Base-by-base conservation (phyloP, 2,888 invertebrate genomes). In the Noctua pronuba region DNA sequence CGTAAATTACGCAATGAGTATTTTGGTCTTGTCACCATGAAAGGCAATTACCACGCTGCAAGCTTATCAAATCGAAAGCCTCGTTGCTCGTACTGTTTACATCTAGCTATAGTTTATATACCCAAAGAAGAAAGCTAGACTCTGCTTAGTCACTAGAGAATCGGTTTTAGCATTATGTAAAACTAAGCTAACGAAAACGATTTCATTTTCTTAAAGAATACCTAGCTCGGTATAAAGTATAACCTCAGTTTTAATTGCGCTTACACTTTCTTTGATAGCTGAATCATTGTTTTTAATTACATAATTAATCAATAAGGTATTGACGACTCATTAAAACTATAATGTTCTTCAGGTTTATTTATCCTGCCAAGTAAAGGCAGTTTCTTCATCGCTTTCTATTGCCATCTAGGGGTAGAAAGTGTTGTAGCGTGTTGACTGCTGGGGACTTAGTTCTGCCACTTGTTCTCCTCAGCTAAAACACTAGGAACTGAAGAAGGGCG, bases 71-170 rank as follows among this genome's bases (percentile, higher is more conserved):
- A 75, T n/a, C 16, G 75, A 75, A 75, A 75, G 64, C 21, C 10
- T 46, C 41, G 24, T 16, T 41, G 4, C n/a, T 65, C 5, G n/a
- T 1, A 65, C 41, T 10, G 21, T 70, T 68, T 8, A 69, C 0
- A 21, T 69, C n/a, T 49, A 49, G 46, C 24, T 77, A 60, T 24
- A 58, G n/a, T 41, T n/a, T 58, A 28, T 62, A 38, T 13, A 75
- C 3, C 35, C 18, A 62, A 16, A 64, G 55, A 78, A 75, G 79
- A 79, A 81, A 79, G 82, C 35, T 66, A 18, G 18, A 24, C 0
- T 10, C 55, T 64, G 76, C 77, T 70, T 62, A 79, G 77, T 77
- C 77, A 77, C 65, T 73, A 41, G 55, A 65, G 73, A 65, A 58
- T 38, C 31, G 58, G 31, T 41, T 38, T 24, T 46, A 62, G 24